phyloP scores from a whole-genome alignment of 2,797 vertebrate species.

The Zalophus californianus region DNA sequence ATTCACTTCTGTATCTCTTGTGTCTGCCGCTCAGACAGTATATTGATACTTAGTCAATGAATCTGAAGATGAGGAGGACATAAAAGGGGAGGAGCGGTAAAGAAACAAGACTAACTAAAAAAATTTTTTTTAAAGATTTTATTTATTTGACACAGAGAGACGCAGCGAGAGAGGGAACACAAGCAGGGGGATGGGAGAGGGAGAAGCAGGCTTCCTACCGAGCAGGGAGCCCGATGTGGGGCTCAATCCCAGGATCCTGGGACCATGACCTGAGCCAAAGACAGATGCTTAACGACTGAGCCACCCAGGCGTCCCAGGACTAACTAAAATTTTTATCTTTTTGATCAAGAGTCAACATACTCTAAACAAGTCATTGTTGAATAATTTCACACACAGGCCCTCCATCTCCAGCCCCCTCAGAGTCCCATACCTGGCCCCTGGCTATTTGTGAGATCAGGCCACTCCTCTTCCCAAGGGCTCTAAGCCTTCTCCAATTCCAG shows the following conservation, averaged over 20 bases:
- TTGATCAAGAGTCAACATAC: neutral
- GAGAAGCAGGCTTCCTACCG: no score
- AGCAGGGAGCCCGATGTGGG: no score
- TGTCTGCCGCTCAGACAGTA: neutral
- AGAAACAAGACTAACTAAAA: neutral
- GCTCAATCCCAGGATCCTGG: no score
- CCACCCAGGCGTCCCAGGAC: no score
- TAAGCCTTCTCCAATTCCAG: neutral
- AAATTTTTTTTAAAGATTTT: no score
- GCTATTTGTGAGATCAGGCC: neutral
- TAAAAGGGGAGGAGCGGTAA: neutral
- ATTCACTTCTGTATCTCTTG: neutral
- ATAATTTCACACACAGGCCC: neutral
- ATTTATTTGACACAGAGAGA: no score
- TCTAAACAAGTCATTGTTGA: neutral
- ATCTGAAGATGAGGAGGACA: neutral
- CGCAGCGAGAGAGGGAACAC: no score
- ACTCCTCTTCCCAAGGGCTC: neutral
- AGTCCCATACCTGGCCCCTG: neutral
- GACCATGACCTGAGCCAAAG: no score
- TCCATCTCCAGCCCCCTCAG: neutral
- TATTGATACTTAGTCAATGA: neutral
- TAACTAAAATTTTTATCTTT: neutral
- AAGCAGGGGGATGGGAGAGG: no score
- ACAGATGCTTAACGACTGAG: no score